Conservation (phyloP, 2,888 invertebrate genomes). For the Oxystoma pomonae region DNA sequence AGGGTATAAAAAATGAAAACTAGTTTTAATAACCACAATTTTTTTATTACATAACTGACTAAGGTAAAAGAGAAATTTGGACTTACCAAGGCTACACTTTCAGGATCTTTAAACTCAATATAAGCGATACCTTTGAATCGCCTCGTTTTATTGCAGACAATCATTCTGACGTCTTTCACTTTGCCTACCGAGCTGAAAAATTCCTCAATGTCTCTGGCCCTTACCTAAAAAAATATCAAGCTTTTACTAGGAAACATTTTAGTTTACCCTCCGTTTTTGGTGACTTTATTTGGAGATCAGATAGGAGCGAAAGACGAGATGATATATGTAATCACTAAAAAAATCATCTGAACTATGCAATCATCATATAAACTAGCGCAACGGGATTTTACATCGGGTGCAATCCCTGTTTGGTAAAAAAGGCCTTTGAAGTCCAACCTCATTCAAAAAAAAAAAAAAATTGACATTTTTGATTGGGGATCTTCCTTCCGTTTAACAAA, state of each 20-base stretch:
- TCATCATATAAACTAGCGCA: background rate
- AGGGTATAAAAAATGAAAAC: too few species aligned
- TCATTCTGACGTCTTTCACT: constrained; percentile 96
- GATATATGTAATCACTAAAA: background rate
- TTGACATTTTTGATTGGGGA: too few species aligned
- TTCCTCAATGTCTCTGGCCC: constrained; percentile 93
- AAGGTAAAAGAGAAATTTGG: constrained; percentile 5
- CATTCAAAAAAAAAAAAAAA: too few species aligned
- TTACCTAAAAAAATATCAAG: constrained; percentile 30
- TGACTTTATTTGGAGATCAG: background rate
- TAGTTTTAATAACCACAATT: too few species aligned
- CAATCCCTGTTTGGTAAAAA: too few species aligned
- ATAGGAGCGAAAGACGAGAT: background rate
- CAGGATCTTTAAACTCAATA: constrained; percentile 97
- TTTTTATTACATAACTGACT: too few species aligned
- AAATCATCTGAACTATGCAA: background rate
- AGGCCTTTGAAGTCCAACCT: too few species aligned
- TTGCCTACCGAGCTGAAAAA: constrained; percentile 99
- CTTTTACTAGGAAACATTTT: too few species aligned
- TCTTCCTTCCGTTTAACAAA: too few species aligned
- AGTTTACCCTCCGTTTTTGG: too few species aligned
- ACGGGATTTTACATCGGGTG: too few species aligned
- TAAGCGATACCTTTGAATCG: constrained; percentile 99
- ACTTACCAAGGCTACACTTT: constrained; percentile 89
- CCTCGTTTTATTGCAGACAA: constrained; percentile 98